Conservation (phyloP, 2,888 invertebrate genomes). For the Drosophila helvetica region DNA sequence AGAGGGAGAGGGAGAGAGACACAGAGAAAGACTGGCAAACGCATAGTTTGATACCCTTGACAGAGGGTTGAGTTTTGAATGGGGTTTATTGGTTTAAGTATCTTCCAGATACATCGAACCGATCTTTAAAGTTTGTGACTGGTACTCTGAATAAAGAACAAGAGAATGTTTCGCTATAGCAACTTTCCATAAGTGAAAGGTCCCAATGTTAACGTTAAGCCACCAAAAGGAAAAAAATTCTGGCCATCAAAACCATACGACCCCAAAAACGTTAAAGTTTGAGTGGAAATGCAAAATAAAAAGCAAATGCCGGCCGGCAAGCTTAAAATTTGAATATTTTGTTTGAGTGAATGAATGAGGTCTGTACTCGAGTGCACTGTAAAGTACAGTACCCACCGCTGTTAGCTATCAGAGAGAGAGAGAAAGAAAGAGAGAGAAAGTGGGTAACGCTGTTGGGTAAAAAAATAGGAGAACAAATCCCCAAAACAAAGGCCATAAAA, state of each 20-base stretch:
- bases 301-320: slow-evolving; percentile 39
- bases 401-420: slow-evolving; percentile 9
- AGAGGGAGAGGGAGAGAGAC: no score
- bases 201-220: no score
- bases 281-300: neutral
- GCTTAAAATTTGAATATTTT: slow-evolving; percentile 3
- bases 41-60: neutral
- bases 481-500: neutral
- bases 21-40: neutral
- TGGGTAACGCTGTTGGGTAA: no score
- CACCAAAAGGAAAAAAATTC: no score
- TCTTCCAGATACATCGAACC: no score
- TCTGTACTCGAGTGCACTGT: slow-evolving; percentile 24
- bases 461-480: neutral
- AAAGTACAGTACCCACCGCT: neutral
- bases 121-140: no score
- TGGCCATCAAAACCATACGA: neutral
- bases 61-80: neutral
- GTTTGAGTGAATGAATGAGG: slow-evolving; percentile 23
- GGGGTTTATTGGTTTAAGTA: no score
- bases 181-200: no score
- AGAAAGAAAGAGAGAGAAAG: neutral
- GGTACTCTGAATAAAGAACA: no score
- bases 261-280: neutral
- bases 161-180: no score